Evolutionary conservation across 2,113 vertebrate species (phyloP).

Genomic region (Pheucticus melanocephalus): DNA sequence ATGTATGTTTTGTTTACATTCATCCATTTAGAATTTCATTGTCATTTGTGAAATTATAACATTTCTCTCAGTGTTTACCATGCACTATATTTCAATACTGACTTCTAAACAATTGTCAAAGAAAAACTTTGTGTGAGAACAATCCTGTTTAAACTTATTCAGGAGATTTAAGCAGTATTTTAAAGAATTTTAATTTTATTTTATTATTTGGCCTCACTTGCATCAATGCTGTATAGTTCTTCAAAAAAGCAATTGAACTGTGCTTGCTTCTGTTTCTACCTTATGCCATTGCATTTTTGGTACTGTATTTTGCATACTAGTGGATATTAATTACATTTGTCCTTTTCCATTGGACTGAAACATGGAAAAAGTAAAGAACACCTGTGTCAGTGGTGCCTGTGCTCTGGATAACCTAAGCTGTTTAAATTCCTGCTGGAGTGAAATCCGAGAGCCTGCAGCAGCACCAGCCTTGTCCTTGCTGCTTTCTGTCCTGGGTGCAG

Average conservation of each 20-base stretch:
- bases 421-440: not conserved
- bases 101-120: not conserved
- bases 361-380: slow-evolving; percentile 49
- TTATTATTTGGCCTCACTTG: not conserved
- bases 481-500: not conserved
- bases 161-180: not conserved
- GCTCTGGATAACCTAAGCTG: not conserved
- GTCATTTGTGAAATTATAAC: not conserved
- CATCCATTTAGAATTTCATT: not conserved
- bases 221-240: not conserved
- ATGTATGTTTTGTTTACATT: not conserved
- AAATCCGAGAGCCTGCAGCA: not conserved
- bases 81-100: not conserved
- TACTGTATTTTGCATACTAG: not conserved
- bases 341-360: slow-evolving; percentile 2
- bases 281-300: not conserved
- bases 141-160: not conserved
- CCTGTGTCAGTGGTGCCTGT: not conserved
- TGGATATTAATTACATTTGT: slow-evolving; percentile 21
- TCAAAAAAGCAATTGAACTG: not conserved
- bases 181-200: not conserved
- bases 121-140: not conserved
- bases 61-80: not conserved
- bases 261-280: not conserved
- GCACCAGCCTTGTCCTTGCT: not conserved